A percentile compares a stretch with the other conserved stretches of the same genome.
Evolutionary conservation across 2,888 invertebrate species (phyloP).

Genomic region (Bedellia somnulentella): DNA sequence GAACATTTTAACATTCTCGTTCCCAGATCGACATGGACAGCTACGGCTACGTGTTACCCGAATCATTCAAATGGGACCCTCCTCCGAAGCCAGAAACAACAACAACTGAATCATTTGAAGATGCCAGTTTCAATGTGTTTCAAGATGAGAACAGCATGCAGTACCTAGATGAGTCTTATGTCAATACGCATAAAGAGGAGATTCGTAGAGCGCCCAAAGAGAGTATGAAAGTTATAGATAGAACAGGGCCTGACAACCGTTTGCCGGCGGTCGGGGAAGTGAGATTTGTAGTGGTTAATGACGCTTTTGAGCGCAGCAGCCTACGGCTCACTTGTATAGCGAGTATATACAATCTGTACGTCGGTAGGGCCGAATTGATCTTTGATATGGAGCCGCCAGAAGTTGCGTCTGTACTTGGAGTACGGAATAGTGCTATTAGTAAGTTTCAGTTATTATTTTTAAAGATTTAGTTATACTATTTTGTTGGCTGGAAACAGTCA

Average conservation of each 20-base stretch:
- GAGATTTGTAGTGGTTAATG: conserved; percentile 64
- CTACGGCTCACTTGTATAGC: conserved; percentile 69
- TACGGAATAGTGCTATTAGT: conserved; percentile 64
- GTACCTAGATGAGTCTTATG: conserved; percentile 48
- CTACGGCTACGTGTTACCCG: conserved; percentile 36
- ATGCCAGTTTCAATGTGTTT: conserved; percentile 40
- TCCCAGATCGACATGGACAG: conserved; percentile 44
- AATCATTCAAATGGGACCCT: conserved; percentile 54
- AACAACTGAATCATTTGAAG: conserved; percentile 38
- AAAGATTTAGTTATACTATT: too few relatives aligned
- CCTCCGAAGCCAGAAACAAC: conserved; percentile 40
- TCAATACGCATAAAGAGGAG: conserved; percentile 48
- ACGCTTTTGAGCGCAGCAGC: conserved; percentile 66
- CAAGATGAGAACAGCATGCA: conserved; percentile 47
- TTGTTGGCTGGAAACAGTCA: too few relatives aligned
- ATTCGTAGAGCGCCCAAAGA: conserved; percentile 44
- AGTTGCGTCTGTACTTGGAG: conserved; percentile 74
- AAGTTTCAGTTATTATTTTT: too few relatives aligned
- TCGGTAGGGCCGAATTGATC: conserved; percentile 62
- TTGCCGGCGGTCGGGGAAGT: conserved; percentile 47
- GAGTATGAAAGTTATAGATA: conserved; percentile 29
- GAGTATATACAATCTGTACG: conserved; percentile 69
- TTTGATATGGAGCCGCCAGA: conserved; percentile 75
- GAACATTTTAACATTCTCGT: conserved; percentile 1
- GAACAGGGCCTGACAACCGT: conserved; percentile 42